Percentiles rank a stretch among this genome's conserved stretches.
Evolutionary conservation across 2,113 vertebrate genomes (phyloP).

Genomic region (Antechinus flavipes): DNA sequence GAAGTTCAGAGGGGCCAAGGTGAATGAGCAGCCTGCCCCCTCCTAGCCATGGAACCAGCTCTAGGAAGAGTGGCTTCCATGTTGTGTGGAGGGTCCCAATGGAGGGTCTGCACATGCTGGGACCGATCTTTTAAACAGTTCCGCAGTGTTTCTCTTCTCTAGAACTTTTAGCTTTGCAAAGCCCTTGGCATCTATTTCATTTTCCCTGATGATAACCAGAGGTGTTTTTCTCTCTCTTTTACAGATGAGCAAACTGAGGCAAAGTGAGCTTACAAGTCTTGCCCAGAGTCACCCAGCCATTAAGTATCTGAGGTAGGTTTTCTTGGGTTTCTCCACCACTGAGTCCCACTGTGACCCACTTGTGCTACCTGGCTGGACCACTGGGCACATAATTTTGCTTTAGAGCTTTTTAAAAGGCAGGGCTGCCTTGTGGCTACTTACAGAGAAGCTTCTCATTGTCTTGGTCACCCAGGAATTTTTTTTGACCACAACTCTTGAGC

Average conservation of each 20-base stretch:
- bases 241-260: neutral
- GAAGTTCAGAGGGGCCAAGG: neutral
- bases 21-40: neutral
- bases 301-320: neutral
- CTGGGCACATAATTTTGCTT: no score
- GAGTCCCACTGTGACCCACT: neutral
- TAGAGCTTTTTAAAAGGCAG: no score
- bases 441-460: neutral
- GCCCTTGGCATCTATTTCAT: neutral
- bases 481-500: neutral
- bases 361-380: no score
- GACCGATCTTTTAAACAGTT: neutral
- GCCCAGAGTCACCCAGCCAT: neutral
- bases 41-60: neutral
- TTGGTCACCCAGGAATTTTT: neutral
- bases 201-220: neutral
- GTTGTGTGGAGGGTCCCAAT: neutral
- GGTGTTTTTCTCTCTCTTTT: neutral
- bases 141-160: neutral
- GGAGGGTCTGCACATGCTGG: neutral
- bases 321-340: neutral
- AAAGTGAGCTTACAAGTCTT: neutral
- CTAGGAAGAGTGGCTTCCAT: neutral
- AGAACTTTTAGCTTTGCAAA: neutral
- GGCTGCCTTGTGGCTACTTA: neutral